Conservation (phyloP, 2,113 vertebrate species). For the Polypterus senegalus region DNA sequence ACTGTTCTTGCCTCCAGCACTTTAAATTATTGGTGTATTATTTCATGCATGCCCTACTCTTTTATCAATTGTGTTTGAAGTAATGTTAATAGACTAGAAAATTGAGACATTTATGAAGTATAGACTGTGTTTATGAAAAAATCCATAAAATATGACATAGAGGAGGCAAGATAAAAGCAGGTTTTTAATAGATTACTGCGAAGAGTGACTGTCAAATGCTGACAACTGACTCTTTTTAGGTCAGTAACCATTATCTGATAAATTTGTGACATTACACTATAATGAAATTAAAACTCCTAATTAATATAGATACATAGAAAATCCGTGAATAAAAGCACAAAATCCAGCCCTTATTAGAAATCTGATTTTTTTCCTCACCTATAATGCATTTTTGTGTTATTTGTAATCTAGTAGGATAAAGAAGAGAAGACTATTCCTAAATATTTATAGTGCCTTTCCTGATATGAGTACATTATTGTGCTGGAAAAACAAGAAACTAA, state of each 20-base stretch:
- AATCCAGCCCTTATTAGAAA: too few species aligned
- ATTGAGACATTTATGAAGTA: slow-evolving; percentile 99
- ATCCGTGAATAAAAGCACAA: slow-evolving; percentile 49
- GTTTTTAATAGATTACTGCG: slow-evolving; percentile 93
- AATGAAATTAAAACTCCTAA: slow-evolving; percentile 87
- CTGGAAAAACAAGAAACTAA: not conserved
- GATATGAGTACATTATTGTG: too few species aligned
- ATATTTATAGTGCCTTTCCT: not conserved
- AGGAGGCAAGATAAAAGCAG: slow-evolving; percentile 90
- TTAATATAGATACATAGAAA: slow-evolving; percentile 76
- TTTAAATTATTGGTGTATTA: slow-evolving; percentile 89
- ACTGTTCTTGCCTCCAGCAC: slow-evolving; percentile 86
- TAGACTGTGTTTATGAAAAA: slow-evolving; percentile 97
- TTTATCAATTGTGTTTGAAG: slow-evolving; percentile 95
- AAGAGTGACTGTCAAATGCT: slow-evolving; percentile 76
- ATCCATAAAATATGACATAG: slow-evolving; percentile 94
- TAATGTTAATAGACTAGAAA: slow-evolving; percentile 99
- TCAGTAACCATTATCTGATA: slow-evolving; percentile 85
- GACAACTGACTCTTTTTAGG: slow-evolving; percentile 83
- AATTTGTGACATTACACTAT: slow-evolving; percentile 72
- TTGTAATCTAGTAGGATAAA: too few species aligned
- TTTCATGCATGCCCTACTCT: slow-evolving; percentile 89
- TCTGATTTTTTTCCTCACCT: too few species aligned
- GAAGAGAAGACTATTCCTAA: too few species aligned
- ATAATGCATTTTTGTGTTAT: too few species aligned